Evolutionary conservation across 1,140 invertebrate genomes (phyloP).

Genomic region (Anadara kagoshimensis): DNA sequence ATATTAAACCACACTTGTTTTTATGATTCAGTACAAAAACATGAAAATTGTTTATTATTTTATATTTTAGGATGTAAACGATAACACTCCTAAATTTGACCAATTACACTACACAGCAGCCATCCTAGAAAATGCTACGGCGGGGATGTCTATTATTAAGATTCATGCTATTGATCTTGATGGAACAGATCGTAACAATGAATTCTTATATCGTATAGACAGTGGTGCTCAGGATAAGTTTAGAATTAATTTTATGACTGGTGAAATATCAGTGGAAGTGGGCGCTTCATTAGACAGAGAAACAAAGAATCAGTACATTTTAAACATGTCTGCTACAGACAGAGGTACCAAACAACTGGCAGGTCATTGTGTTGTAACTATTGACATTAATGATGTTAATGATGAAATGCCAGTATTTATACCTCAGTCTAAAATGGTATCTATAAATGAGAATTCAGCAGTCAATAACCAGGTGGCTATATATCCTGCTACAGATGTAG

Average conservation of each 20-base stretch:
- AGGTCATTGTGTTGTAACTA: conserved; percentile 42
- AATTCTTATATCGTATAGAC: conserved; percentile 61
- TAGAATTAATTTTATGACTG: conserved; percentile 56
- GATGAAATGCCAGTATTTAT: conserved; percentile 47
- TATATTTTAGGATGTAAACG: conserved; percentile 56
- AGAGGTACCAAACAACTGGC: conserved; percentile 50
- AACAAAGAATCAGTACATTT: conserved; percentile 41
- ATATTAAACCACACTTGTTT: too few species aligned
- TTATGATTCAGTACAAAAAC: neutral
- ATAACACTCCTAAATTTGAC: conserved; percentile 55
- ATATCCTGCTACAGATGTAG: conserved; percentile 47
- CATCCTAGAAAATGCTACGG: conserved; percentile 53
- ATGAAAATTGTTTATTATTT: neutral
- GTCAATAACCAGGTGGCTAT: conserved; percentile 30
- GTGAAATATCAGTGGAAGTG: conserved; percentile 52
- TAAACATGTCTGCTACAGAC: conserved; percentile 58
- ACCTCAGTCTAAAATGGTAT: neutral
- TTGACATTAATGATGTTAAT: conserved; percentile 55
- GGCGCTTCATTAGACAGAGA: conserved; percentile 57
- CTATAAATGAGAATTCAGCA: conserved; percentile 43
- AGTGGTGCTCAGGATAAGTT: conserved; percentile 61
- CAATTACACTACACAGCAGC: conserved; percentile 40
- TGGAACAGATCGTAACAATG: conserved; percentile 57
- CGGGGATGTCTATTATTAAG: conserved; percentile 44
- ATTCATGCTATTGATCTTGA: conserved; percentile 54